Evolutionary conservation across 2,797 vertebrate species (phyloP).

Genomic region (Hozukius guyotensis): DNA sequence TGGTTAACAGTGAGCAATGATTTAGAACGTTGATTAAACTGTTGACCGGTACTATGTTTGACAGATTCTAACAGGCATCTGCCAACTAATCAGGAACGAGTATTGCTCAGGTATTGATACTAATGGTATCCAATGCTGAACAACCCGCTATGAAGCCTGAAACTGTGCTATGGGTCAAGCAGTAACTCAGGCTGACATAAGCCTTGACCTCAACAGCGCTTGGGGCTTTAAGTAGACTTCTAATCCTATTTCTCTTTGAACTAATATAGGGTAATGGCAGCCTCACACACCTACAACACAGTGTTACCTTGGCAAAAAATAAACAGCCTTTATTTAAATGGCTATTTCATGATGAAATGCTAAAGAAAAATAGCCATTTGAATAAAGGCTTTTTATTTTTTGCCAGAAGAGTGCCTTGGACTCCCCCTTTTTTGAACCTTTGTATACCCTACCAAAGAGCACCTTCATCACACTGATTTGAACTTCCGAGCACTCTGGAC

Average conservation of each 20-base stretch:
- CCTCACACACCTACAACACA: constrained; percentile 3
- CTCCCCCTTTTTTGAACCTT: no score
- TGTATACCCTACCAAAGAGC: no score
- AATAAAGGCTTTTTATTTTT: no score
- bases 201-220: constrained; percentile 44
- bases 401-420: no score
- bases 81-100: background rate
- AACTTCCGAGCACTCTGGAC: no score
- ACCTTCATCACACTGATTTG: no score
- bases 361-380: no score
- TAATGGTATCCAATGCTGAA: background rate
- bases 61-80: background rate
- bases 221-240: constrained; percentile 60
- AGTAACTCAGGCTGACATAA: constrained; percentile 44
- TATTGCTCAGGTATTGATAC: background rate
- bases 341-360: no score
- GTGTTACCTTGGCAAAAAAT: no score
- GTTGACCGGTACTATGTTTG: background rate
- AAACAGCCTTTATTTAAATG: no score
- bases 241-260: constrained; percentile 72
- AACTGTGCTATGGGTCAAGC: constrained; percentile 35
- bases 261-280: constrained; percentile 30
- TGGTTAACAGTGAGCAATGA: background rate
- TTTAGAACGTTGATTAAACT: background rate
- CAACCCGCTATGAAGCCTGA: background rate